Evolutionary conservation across 2,888 invertebrate species (phyloP), one percentile per base, ranked within the genome.

Genomic region (Trachelus stipa): DNA sequence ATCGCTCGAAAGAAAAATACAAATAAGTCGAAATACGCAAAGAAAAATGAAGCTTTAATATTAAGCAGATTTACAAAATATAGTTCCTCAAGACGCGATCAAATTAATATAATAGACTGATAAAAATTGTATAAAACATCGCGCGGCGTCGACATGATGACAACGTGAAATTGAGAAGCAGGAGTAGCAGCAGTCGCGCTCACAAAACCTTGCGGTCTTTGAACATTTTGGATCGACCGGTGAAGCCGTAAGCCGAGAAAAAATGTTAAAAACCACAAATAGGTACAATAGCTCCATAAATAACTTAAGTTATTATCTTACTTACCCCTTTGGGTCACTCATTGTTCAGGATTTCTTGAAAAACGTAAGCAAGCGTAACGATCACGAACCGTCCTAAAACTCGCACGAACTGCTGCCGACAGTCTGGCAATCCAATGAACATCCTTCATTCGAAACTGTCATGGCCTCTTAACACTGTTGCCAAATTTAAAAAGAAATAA

Each of bases 101-200:
- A 56, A 9, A 56, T 56, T 23, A 56, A 23, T 56, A 56, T 56
- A 56, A 23, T 23, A 23, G 1, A 75, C 69, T 34, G 12, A 34
- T 68, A 68, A 75, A 12, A 30, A 76, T 74, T 69, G 56, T 74
- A 30, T 9, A 4, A 73, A 76, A 78, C n/a, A 68, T 56, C 84
- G 80, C 75, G 75, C 80, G 81, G 83, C 87, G 87, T 88, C 91
- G 91, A 91, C 91, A 92, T 91, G 91, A 92, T 92, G 92, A 92
- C 92, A 92, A 90, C 86, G 92, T 92, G 88, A 88, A 91, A 91
- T 92, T 91, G 91, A 89, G 87, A 87, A 85, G 71, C 71, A 31
- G 31, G 91, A 89, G 87, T 87, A 85, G 85, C 85, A 84, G 83
- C 80, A 81, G 83, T 83, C 81, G 81, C 84, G 83, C 82, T 82